Base-by-base conservation (phyloP, 2,113 vertebrate species). In the Carettochelys insculpta region DNA sequence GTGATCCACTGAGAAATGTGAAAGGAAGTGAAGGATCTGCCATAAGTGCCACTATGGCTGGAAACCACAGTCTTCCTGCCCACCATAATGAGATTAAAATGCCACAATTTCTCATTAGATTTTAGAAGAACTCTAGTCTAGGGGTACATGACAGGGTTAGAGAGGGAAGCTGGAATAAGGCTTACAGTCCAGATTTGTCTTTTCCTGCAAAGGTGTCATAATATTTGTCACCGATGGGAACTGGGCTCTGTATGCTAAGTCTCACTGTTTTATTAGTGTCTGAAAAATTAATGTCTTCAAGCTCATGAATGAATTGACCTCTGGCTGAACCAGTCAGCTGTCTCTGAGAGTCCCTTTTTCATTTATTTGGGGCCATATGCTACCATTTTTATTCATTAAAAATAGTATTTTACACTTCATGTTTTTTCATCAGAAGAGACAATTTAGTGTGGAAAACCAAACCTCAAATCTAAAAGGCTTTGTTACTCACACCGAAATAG, bases 251-350 rank as follows among this genome's bases (percentile, higher is more conserved):
- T 87, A 92, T 96, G 92, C 91, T 86, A 94, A 95, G 86, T 88
- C 88, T 96, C 94, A 90, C 86, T 94, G 91, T 90, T 94, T 86
- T 94, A 43, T 77, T 94, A 87, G 83, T 95, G 90, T 54, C 92
- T 94, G 54, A 90, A 93, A 94, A 94, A 95, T 92, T 87, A 94
- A 95, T 94, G 93, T 83, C 80, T 95, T 90, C 90, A 90, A 86
- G 92, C 85, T 93, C 88, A 89, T 61, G 91, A 87, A 94, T 94
- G 77, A 94, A 76, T 77, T 93, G 92, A 95, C 94, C 96, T 95
- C 93, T 95, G 95, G 88, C 94, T 96, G 94, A 96, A 94, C 95
- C 82, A 93, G 51, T 82, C 75, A 90, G 53, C 82, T 95, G 68
- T 89, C 88, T 91, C 91, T 71, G 51, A 45, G 52, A 78, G 27